A percentile compares a stretch with the other conserved stretches of the same genome.
These are phyloP conservation scores for Magallana ariakensis DNA, from an alignment of 1,140 invertebrate species.

Conservation along the genomic window DNA sequence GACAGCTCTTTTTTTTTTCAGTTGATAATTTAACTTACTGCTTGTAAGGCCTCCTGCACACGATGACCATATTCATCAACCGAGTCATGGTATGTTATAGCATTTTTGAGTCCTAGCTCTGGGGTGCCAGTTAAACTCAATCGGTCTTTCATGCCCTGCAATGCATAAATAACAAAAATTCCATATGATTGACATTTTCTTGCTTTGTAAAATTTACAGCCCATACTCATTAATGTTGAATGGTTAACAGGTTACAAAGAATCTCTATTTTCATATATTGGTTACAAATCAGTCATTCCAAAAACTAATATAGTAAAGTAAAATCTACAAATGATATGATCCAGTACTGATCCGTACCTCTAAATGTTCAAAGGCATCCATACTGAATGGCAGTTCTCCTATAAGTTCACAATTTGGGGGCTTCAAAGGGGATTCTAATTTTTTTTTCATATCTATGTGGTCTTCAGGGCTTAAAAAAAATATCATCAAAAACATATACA, in stretches of 20 bases:
- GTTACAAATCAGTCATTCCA: no score
- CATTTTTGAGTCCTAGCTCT: conserved; percentile 85
- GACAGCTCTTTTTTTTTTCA: no score
- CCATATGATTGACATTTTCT: no score
- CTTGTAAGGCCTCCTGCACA: conserved; percentile 84
- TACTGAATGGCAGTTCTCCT: conserved; percentile 86
- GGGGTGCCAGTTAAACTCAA: conserved; percentile 84
- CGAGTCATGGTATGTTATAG: conserved; percentile 84
- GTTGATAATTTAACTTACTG: conserved; percentile 67
- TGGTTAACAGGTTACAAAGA: no score
- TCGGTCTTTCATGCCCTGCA: conserved; percentile 83
- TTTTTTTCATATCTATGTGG: conserved; percentile 72
- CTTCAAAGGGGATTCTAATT: conserved; percentile 56
- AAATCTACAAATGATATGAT: neutral
- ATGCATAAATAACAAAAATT: neutral
- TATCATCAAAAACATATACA: conserved; percentile 25
- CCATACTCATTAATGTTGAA: no score
- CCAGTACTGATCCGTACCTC: conserved; percentile 80
- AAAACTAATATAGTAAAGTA: no score
- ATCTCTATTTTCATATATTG: no score
- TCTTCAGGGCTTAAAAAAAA: conserved; percentile 76
- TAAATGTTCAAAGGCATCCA: conserved; percentile 90
- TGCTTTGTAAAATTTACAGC: no score
- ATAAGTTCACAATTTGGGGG: conserved; percentile 85
- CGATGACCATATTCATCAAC: conserved; percentile 85